phyloP scores from a whole-genome alignment of 2,113 vertebrate species.

The Dipodomys stephensi region DNA sequence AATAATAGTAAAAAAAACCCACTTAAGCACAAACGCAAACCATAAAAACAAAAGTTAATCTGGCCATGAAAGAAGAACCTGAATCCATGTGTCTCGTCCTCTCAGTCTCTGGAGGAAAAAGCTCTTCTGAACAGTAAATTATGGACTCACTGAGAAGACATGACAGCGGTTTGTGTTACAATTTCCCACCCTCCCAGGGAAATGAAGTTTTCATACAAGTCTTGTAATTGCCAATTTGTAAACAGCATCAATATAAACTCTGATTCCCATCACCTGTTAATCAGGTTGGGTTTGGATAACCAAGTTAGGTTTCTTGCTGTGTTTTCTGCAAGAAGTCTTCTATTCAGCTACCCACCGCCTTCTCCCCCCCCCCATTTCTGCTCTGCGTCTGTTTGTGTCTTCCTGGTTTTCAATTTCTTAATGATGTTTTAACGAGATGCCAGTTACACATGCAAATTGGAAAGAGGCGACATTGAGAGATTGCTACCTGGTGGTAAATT shows the following conservation, averaged over 20 bases:
- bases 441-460: conserved; percentile 87
- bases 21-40: not conserved
- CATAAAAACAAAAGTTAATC: not conserved
- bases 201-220: conserved; percentile 41
- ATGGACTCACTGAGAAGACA: conserved; percentile 18
- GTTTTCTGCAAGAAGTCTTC: conserved; percentile 56
- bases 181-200: conserved; percentile 49
- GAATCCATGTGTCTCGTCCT: not conserved
- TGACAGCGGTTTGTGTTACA: conserved; percentile 24
- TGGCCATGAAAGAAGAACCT: not conserved
- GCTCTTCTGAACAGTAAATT: not conserved
- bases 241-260: conserved; percentile 32
- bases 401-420: conserved; percentile 83
- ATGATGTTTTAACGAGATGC: conserved; percentile 86
- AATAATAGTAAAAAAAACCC: not conserved
- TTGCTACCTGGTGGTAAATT: conserved; percentile 82
- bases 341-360: not conserved
- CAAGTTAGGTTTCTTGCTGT: conserved; percentile 59
- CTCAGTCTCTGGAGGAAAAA: conserved; percentile 28
- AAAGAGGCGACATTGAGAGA: conserved; percentile 82
- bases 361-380: conserved; percentile 32
- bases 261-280: conserved; percentile 72
- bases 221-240: conserved; percentile 64
- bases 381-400: conserved; percentile 79
- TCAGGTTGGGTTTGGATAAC: conserved; percentile 73